Base-by-base conservation (phyloP, 2,113 vertebrate species). In the Nycticryphes semicollaris region DNA sequence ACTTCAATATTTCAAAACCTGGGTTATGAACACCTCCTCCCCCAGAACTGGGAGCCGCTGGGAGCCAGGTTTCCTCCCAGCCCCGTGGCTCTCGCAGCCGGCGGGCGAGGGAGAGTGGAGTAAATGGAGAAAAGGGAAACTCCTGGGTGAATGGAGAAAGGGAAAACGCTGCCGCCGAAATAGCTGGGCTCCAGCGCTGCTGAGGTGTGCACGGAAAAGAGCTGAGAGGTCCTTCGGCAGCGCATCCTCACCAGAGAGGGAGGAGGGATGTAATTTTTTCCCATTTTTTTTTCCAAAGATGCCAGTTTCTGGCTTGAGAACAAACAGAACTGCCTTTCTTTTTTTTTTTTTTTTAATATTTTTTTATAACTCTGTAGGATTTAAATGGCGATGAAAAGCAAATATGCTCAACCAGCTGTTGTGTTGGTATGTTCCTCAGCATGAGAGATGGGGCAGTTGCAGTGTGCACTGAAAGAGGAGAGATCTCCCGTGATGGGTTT, bases 1-100 rank as follows among this genome's bases (percentile, higher is more conserved):
- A 35, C 73, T 84, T 81, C 82, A 72, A 45, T 97, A 94, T 95
- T 95, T 97, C 97, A 97, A 97, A 47, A 67, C n/a, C 24, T n/a
- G 67, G 37, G 21, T 78, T 81, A 66, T 70, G 89, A 93, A 72
- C 4, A 2, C 39, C 9, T 1, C 67, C 67, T 94, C 37, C 50
- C 27, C 3, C 47, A 1, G 7, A 16, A 35, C 0, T 2, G 54
- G 51, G 85, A 95, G 63, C 54, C 57, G 37, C 85, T 62, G 56
- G 56, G 67, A 90, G 27, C 79, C 57, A 39, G 73, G 66, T 48
- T 85, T 31, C 60, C 7, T 43, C 45, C 39, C n/a, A 51, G 6
- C 28, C 35, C 69, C 3, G 6, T n/a, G 78, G 78, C 37, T 67
- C 50, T 67, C 6, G 2, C 48, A 70, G 47, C 39, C 14, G 9